Conservation (phyloP, 2,888 invertebrate genomes). For the Agrochola macilenta region DNA sequence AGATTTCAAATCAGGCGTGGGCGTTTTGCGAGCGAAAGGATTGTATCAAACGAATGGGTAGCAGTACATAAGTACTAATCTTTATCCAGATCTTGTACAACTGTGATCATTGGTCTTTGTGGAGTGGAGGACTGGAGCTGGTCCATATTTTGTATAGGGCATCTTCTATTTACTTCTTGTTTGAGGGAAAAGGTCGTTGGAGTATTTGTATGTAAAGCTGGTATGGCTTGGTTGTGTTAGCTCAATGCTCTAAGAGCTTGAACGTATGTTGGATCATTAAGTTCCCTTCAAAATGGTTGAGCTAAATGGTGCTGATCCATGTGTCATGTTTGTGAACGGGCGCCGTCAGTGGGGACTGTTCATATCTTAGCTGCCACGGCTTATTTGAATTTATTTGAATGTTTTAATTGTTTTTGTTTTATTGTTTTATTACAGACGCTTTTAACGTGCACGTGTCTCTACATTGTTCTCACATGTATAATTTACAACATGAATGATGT, state of each 20-base stretch:
- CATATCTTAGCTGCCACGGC: too few species aligned
- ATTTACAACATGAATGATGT: too few species aligned
- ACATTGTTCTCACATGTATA: too few species aligned
- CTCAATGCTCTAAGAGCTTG: not conserved
- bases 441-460: too few species aligned
- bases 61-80: conserved; percentile 10
- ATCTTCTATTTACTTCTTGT: not conserved
- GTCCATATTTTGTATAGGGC: not conserved
- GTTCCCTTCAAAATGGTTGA: too few species aligned
- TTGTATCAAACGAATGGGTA: conserved; percentile 37
- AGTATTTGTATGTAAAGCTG: not conserved
- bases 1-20: conserved; percentile 52
- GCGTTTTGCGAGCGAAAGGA: conserved; percentile 34
- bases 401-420: too few species aligned
- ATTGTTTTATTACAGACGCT: too few species aligned
- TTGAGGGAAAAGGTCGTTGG: not conserved
- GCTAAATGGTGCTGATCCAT: too few species aligned
- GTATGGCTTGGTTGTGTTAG: not conserved
- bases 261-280: too few species aligned
- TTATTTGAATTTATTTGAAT: too few species aligned
- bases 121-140: conserved; percentile 2
- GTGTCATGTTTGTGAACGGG: too few species aligned
- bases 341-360: too few species aligned
- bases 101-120: conserved; percentile 27
- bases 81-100: conserved; percentile 29